phyloP scores from a whole-genome alignment of 2,888 invertebrate genomes.

The Eurois occulta region DNA sequence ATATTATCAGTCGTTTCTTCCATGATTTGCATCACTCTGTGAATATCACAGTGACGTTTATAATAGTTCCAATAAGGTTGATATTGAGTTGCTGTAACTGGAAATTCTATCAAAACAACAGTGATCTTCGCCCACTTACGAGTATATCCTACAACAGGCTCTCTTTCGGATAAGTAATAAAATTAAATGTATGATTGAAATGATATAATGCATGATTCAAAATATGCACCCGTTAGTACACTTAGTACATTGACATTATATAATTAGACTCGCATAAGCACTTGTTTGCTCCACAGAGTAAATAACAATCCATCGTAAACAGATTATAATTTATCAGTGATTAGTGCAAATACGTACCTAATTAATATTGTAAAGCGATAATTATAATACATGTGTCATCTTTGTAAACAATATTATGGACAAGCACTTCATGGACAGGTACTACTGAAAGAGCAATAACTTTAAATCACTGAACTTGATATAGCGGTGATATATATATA shows the following conservation, averaged over 20 bases:
- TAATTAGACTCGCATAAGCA: constrained; percentile 15
- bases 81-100: not conserved
- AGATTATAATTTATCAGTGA: constrained; percentile 44
- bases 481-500: not conserved
- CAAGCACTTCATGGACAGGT: not conserved
- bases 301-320: constrained; percentile 40
- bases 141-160: not conserved
- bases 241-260: constrained; percentile 10
- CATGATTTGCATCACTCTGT: not conserved
- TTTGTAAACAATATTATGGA: not conserved
- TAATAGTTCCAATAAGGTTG: not conserved
- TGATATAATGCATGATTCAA: not conserved
- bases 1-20: not conserved
- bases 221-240: constrained; percentile 11
- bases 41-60: not conserved
- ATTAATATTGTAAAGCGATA: constrained; percentile 1
- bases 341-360: constrained; percentile 16
- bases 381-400: not conserved
- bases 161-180: not conserved
- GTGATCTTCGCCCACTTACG: not conserved
- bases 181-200: not conserved
- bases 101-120: not conserved
- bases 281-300: constrained; percentile 39
- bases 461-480: not conserved
- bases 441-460: not conserved